Evolutionary conservation across 2,113 vertebrate species (phyloP).

Genomic region (Ammodytes dubius): DNA sequence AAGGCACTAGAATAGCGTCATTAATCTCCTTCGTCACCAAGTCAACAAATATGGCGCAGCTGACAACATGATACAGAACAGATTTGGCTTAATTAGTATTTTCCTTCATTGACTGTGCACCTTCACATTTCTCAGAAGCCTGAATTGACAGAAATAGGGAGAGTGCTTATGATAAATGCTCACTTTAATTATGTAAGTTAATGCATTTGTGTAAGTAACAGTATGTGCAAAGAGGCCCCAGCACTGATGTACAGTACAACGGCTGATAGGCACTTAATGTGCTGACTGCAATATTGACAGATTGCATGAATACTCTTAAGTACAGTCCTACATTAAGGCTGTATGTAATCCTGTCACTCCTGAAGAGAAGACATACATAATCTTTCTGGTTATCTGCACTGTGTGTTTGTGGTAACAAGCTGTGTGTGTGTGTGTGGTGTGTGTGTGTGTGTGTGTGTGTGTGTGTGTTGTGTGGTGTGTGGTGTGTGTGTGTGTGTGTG

Average conservation of each 20-base stretch:
- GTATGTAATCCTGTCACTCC: conserved; percentile 33
- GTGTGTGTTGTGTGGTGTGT: too few relatives aligned
- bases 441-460: not conserved
- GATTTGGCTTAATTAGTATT: not conserved
- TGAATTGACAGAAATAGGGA: conserved; percentile 4
- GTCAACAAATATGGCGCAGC: not conserved
- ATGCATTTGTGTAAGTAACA: conserved; percentile 20
- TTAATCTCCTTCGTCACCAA: not conserved
- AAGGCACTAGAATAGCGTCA: not conserved
- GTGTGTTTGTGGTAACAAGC: not conserved
- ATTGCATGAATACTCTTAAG: conserved; percentile 18
- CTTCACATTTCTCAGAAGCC: not conserved
- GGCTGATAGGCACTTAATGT: conserved; percentile 19
- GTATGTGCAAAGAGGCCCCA: conserved; percentile 11
- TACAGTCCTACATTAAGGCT: conserved; percentile 18
- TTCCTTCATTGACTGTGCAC: not conserved
- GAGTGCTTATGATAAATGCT: conserved; percentile 13
- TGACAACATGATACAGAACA: not conserved
- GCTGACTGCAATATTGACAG: conserved; percentile 17
- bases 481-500: too few relatives aligned
- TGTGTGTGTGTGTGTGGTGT: conserved; percentile 19
- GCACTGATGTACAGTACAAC: conserved; percentile 1
- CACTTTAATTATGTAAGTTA: conserved; percentile 38
- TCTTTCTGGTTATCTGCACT: too few relatives aligned
- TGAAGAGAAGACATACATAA: conserved; percentile 17